Evolutionary conservation across 2,888 invertebrate species (phyloP).

Genomic region (Clepsis dumicolana): DNA sequence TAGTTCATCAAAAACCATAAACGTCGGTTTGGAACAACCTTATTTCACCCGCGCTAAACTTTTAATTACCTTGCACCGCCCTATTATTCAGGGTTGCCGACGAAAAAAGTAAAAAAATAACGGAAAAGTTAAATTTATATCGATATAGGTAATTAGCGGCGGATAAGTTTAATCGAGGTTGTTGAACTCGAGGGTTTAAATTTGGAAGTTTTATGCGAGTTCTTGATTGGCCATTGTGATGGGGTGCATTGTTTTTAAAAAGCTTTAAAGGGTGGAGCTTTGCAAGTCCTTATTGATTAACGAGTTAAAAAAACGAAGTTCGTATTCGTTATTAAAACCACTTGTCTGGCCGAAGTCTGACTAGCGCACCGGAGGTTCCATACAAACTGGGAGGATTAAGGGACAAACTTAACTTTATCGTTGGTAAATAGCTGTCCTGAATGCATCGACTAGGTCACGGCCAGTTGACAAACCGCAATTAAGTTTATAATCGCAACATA

Average conservation of each 20-base stretch:
- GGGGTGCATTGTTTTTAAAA: constrained; percentile 23
- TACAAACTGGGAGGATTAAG: no score
- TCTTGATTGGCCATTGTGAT: constrained; percentile 29
- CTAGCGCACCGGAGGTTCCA: no score
- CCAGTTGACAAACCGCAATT: no score
- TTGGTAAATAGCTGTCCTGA: no score
- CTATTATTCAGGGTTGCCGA: constrained; percentile 39
- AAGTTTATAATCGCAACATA: no score
- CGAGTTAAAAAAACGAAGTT: no score
- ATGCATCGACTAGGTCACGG: no score
- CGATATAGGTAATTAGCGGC: constrained; percentile 42
- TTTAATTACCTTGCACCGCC: constrained; percentile 39
- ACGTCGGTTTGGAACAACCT: constrained; percentile 23
- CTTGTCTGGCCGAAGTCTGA: no score
- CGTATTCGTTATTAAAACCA: no score
- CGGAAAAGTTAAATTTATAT: constrained; percentile 42
- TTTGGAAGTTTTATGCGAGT: constrained; percentile 34
- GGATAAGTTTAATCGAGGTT: constrained; percentile 30
- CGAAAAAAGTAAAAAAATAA: constrained; percentile 35
- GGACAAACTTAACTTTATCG: no score
- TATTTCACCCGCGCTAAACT: constrained; percentile 31
- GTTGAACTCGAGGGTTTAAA: constrained; percentile 19
- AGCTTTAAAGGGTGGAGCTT: constrained; percentile 12
- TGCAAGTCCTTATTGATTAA: background rate
- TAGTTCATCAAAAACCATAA: constrained; percentile 19